A percentile compares a stretch with the other conserved stretches of the same genome.
Conservation (phyloP, 2,888 invertebrate species). For the Liodrosophila aerea region DNA sequence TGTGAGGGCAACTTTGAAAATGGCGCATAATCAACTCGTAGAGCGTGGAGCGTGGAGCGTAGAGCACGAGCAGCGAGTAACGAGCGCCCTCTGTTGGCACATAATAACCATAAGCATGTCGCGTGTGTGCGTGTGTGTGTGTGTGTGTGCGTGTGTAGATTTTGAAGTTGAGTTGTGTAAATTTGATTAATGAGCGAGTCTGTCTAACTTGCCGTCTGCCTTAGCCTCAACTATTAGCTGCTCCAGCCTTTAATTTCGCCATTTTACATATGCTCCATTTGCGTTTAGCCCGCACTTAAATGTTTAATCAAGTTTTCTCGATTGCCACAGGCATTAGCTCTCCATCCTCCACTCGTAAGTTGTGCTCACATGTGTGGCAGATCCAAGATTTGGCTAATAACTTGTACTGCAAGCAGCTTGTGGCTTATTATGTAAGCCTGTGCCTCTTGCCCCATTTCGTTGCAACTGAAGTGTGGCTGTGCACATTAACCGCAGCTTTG, state of each 20-base stretch:
- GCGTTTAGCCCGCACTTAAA: slow-evolving; percentile 27
- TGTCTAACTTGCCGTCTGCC: slow-evolving; percentile 17
- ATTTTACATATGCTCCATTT: slow-evolving; percentile 46
- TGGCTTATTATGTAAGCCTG: slow-evolving; percentile 15
- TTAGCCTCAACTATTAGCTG: slow-evolving; percentile 37
- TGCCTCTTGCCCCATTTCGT: slow-evolving; percentile 7
- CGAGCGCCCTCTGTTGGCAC: slow-evolving; percentile 14
- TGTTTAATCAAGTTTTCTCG: slow-evolving; percentile 26
- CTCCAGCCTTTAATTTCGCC: slow-evolving; percentile 38
- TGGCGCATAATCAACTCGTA: slow-evolving; percentile 66
- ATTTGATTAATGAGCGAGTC: slow-evolving; percentile 68
- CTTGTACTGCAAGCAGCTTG: slow-evolving; percentile 17
- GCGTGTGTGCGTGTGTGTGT: slow-evolving; percentile 4
- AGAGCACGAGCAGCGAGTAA: slow-evolving; percentile 61
- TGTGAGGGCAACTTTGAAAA: slow-evolving; percentile 55
- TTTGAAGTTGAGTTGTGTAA: slow-evolving; percentile 65
- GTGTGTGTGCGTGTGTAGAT: slow-evolving; percentile 27
- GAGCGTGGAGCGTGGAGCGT: slow-evolving; percentile 17
- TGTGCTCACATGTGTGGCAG: background rate
- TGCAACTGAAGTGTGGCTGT: slow-evolving; percentile 4
- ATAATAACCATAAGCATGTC: slow-evolving; percentile 41
- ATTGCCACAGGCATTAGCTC: slow-evolving; percentile 10
- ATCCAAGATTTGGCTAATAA: slow-evolving; percentile 13
- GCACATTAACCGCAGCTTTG: slow-evolving; percentile 30
- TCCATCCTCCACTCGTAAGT: too few species aligned